Evolutionary conservation across 1,140 invertebrate species (phyloP), one percentile per base, ranked within the genome.

Genomic region (Aphaenogaster rudis): DNA sequence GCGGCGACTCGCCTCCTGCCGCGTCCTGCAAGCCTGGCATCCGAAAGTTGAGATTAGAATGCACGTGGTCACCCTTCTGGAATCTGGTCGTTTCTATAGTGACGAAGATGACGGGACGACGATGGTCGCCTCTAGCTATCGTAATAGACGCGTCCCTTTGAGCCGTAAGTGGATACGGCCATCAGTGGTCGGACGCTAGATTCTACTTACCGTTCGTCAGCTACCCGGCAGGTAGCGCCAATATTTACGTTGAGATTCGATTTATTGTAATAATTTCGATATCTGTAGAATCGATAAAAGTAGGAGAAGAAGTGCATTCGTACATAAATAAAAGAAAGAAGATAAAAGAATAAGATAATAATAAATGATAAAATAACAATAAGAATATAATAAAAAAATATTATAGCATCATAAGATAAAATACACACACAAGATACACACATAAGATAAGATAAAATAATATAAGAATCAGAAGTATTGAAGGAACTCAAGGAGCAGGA

Each of bases 11-110:
- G 87, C 63, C 86, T 93, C 88, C 63, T 80, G 1, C 7, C 0
- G 0, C 3, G 0, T 93, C 85, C 67, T 95, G 90, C n/a, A 11
- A n/a, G 66, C 94, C 93, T 92, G 67, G 6, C 89, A 84, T 36
- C 50, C 81, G 84, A 92, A 93, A 95, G 92, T 94, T 91, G 91
- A 91, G 88, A 94, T 94, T 93, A 93, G 94, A 95, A 95, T 95
- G 95, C 95, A 95, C 94, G 95, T 95, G 94, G 95, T 93, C 93
- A 93, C 87, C 90, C 92, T 94, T 93, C 90, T 79, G 90, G 90
- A 87, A 89, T 91, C 54, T 66, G 36, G 64, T 71, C 66, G 74
- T 57, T 28, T 57, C 59, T 36, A 59, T 61, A 48, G n/a, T 13
- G 69, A 84, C 28, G 36, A 74, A 74, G 80, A 61, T 69, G 80